Conservation (phyloP, 2,797 vertebrate species). For the Corythornis leucogaster region DNA sequence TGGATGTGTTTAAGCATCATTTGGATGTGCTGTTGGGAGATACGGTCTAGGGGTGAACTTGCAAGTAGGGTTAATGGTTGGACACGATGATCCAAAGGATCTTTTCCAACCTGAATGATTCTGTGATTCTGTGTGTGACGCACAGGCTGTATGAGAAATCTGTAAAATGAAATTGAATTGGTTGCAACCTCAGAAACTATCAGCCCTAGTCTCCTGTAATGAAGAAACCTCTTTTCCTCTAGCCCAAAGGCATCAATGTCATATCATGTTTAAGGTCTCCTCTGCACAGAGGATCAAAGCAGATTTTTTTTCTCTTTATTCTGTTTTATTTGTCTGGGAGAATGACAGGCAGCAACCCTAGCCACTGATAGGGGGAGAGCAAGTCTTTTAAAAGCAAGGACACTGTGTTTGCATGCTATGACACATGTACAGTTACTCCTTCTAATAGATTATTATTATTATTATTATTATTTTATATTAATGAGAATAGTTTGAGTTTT, state of each 20-base stretch:
- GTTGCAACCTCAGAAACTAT: not conserved
- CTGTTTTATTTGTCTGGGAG: not conserved
- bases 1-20: too few relatives aligned
- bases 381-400: not conserved
- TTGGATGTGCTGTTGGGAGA: too few relatives aligned
- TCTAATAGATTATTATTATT: not conserved
- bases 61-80: too few relatives aligned
- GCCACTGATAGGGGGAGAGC: fast-evolving
- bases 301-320: not conserved
- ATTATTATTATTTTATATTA: not conserved
- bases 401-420: not conserved
- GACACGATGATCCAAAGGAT: too few relatives aligned
- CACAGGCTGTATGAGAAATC: fast-evolving
- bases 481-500: not conserved
- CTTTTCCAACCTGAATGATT: too few relatives aligned
- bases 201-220: not conserved
- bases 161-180: not conserved
- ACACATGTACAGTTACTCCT: not conserved
- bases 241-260: not conserved
- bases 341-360: not conserved
- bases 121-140: too few relatives aligned
- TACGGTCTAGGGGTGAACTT: too few relatives aligned
- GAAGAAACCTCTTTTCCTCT: not conserved
- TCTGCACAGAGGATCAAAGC: not conserved
- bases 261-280: not conserved